Evolutionary conservation across 2,888 invertebrate genomes (phyloP).

Genomic region (Aphodius granarius): DNA sequence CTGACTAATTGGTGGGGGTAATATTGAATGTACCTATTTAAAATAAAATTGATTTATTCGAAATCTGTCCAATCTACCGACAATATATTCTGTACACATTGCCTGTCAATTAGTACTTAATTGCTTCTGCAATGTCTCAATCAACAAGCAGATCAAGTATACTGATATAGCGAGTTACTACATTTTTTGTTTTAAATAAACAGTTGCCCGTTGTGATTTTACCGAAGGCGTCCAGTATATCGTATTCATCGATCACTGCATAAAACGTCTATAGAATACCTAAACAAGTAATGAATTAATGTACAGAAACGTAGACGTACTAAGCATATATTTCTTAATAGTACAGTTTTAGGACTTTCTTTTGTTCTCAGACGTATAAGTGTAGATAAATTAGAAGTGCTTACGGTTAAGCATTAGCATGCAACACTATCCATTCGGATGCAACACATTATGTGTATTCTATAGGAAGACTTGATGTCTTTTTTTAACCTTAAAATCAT

Average conservation of each 20-base stretch:
- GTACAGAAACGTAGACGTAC: background rate
- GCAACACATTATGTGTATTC: too few relatives aligned
- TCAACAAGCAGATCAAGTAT: slow-evolving; percentile 9
- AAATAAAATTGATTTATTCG: background rate
- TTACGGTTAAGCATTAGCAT: background rate
- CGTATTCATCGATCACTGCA: background rate
- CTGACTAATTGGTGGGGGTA: background rate
- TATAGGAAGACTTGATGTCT: too few relatives aligned
- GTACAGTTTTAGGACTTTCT: background rate
- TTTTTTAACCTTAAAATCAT: too few relatives aligned
- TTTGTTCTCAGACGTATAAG: background rate
- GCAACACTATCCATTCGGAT: background rate
- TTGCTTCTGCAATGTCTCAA: slow-evolving; percentile 10
- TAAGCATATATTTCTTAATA: background rate
- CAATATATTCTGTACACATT: slow-evolving; percentile 8
- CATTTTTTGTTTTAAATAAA: background rate
- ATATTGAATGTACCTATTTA: background rate
- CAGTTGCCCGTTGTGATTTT: background rate
- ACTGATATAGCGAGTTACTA: background rate
- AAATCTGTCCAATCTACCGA: background rate
- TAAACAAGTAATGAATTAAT: background rate
- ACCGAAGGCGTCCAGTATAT: background rate
- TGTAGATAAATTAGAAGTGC: background rate
- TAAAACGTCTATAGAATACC: background rate
- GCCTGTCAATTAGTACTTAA: slow-evolving; percentile 12